phyloP scores from a whole-genome alignment of 2,113 vertebrate genomes.

The Enhydra lutris region DNA sequence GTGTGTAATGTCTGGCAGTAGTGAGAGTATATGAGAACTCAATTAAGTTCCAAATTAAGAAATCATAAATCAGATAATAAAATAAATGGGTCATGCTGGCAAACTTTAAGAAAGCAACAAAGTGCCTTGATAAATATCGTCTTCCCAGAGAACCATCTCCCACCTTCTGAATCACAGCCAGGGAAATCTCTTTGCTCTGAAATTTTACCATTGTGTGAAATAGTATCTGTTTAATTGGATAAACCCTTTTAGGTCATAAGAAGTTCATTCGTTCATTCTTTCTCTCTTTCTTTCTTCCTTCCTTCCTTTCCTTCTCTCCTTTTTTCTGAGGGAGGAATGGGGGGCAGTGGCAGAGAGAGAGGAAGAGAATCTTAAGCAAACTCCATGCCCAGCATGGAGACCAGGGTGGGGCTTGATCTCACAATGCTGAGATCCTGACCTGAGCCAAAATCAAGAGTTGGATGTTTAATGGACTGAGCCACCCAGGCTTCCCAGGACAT shows the following conservation, averaged over 20 bases:
- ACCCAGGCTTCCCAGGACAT: not conserved
- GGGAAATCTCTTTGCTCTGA: not conserved
- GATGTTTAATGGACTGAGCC: not conserved
- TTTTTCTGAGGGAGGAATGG: not conserved
- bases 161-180: conserved; percentile 44
- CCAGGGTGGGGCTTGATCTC: not conserved
- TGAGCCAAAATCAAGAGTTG: not conserved
- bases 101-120: not conserved
- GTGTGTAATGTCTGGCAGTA: not conserved
- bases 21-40: not conserved
- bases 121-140: conserved; percentile 46
- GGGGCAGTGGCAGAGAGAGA: not conserved
- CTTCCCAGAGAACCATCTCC: not conserved
- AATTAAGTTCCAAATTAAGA: conserved; percentile 56
- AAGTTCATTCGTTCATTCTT: not conserved
- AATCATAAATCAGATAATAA: conserved; percentile 57
- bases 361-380: not conserved
- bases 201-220: conserved; percentile 7
- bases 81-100: conserved; percentile 43
- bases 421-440: not conserved
- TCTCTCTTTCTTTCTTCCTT: too few relatives aligned
- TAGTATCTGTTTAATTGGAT: conserved; percentile 12
- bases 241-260: not conserved
- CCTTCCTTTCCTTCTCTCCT: too few relatives aligned
- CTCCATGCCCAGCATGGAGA: not conserved